Conservation (phyloP, 2,113 vertebrate species). For the Tachuris rubrigastra region DNA sequence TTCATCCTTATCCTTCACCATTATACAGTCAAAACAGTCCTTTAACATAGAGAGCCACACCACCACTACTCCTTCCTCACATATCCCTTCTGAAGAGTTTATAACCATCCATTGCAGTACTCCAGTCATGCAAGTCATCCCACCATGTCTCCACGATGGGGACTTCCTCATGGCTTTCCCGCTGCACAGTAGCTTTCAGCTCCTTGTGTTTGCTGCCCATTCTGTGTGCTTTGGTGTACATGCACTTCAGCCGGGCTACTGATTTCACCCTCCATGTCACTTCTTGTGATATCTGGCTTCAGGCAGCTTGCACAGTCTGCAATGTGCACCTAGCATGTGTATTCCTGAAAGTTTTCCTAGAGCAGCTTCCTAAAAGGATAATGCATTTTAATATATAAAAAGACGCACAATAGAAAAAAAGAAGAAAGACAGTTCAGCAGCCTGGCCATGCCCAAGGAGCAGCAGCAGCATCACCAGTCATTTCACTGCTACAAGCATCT, state of each 20-base stretch:
- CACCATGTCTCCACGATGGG: fast-evolving
- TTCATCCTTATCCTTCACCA: neutral
- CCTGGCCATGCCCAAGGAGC: neutral
- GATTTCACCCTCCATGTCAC: neutral
- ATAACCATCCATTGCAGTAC: neutral
- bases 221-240: neutral
- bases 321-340: neutral
- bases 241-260: neutral
- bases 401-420: neutral
- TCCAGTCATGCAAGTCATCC: neutral
- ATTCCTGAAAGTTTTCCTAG: neutral
- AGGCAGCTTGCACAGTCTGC: neutral
- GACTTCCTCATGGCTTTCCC: neutral
- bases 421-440: neutral
- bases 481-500: neutral
- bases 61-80: neutral
- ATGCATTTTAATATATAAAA: neutral
- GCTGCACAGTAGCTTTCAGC: neutral
- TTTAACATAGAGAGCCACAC: neutral
- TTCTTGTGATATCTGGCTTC: neutral
- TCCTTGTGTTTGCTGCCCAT: neutral
- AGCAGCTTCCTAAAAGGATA: neutral
- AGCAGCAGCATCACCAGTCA: neutral
- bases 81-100: neutral
- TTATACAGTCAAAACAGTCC: neutral